Conservation (phyloP, 64 coral and sea anemone genomes). For the Stichodactyla helianthus region DNA sequence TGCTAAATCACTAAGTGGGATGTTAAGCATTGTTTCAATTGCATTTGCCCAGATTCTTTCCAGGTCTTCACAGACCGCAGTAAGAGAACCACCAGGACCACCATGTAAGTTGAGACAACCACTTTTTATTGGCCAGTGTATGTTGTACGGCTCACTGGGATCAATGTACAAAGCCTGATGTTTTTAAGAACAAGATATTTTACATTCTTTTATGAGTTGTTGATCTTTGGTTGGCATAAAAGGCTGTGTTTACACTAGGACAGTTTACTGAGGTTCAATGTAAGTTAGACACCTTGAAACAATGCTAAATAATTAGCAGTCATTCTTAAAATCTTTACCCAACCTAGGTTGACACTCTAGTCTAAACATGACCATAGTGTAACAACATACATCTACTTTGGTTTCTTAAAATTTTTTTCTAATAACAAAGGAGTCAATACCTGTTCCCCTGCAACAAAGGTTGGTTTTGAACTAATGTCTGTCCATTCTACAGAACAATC, state of each 20-base stretch:
- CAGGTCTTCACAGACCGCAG: conserved; percentile 75
- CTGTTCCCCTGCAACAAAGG: conserved; percentile 76
- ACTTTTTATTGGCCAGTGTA: conserved; percentile 91
- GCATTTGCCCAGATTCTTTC: conserved; percentile 88
- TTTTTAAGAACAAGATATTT: not conserved
- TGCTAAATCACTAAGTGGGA: conserved; percentile 66
- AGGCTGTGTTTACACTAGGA: no score
- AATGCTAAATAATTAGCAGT: no score
- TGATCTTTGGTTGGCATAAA: no score
- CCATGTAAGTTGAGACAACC: conserved; percentile 83
- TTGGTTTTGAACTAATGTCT: conserved; percentile 65
- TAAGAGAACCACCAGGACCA: conserved; percentile 82
- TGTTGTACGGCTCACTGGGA: conserved; percentile 73
- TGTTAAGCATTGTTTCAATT: conserved; percentile 73
- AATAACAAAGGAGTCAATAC: conserved; percentile 1
- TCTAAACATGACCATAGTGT: no score
- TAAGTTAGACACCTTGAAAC: no score
- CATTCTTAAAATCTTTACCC: no score
- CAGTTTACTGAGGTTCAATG: no score
- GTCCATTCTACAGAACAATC: conserved; percentile 94
- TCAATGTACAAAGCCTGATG: conserved; percentile 77
- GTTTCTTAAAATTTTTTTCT: no score
- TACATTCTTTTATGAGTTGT: no score
- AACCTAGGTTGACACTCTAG: no score
- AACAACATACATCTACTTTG: no score